A percentile compares a stretch with the other conserved stretches of the same genome.
Conservation (phyloP, 2,797 vertebrate species). For the Cossypha caffra region DNA sequence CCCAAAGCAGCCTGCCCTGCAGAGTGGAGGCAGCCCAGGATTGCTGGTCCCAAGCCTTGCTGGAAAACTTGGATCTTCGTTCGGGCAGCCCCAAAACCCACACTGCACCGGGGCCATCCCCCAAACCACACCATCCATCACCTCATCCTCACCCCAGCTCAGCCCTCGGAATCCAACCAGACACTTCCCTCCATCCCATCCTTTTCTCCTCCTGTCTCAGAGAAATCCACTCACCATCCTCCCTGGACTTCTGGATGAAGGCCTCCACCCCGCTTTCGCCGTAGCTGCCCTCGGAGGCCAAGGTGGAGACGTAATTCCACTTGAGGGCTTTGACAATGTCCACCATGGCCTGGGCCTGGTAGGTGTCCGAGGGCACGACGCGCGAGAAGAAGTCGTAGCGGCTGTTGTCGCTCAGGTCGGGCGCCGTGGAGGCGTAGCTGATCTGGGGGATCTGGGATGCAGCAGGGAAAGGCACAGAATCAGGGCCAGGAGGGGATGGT, state of each 20-base stretch:
- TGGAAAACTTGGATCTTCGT: neutral
- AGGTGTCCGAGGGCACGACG: conserved; percentile 93
- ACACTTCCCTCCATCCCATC: neutral
- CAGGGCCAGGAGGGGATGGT: neutral
- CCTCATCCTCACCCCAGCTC: neutral
- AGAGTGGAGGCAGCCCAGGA: neutral
- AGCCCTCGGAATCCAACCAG: neutral
- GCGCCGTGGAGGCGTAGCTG: conserved; percentile 94
- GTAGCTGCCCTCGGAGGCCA: conserved; percentile 94
- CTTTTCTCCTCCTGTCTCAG: neutral
- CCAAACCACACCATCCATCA: rapidly evolving
- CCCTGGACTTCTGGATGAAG: conserved; percentile 94
- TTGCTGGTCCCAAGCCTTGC: neutral
- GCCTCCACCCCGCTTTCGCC: conserved; percentile 94
- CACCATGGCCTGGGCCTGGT: conserved; percentile 97
- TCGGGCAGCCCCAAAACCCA: neutral
- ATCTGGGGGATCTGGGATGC: conserved; percentile 90
- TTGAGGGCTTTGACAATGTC: conserved; percentile 94
- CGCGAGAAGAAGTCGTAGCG: conserved; percentile 97
- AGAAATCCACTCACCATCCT: conserved; percentile 85
- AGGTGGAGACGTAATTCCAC: conserved; percentile 96
- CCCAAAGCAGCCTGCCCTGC: neutral
- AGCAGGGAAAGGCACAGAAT: neutral
- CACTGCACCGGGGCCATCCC: rapidly evolving
- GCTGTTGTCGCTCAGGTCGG: conserved; percentile 94